phyloP scores from a whole-genome alignment of 2,888 invertebrate genomes.

The Mimumesa dahlbomi region DNA sequence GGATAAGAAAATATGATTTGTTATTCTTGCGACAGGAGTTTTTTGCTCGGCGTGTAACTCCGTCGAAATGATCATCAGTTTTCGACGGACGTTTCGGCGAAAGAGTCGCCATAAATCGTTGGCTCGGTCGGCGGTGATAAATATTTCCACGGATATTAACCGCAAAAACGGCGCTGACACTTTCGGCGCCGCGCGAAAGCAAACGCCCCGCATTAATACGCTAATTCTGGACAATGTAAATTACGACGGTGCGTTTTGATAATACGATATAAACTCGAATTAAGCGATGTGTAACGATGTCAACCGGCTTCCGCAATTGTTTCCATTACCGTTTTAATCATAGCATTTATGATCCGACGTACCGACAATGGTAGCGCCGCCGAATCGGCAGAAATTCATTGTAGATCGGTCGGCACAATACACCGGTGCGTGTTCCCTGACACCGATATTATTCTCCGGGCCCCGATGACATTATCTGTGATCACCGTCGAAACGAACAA shows the following conservation, averaged over 20 bases:
- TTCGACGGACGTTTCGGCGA: neutral
- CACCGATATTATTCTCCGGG: slow-evolving; percentile 53
- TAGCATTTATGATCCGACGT: slow-evolving; percentile 49
- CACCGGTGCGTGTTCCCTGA: slow-evolving; percentile 35
- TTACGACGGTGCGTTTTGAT: slow-evolving; percentile 46
- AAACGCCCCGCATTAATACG: slow-evolving; percentile 14
- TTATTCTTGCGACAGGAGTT: too few species aligned
- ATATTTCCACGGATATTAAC: slow-evolving; percentile 3
- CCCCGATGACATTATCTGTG: slow-evolving; percentile 53
- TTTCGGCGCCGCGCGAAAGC: slow-evolving; percentile 7
- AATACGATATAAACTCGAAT: slow-evolving; percentile 44
- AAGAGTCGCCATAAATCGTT: slow-evolving; percentile 6
- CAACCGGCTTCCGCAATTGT: slow-evolving; percentile 60
- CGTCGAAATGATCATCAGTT: too few species aligned
- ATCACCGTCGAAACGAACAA: slow-evolving; percentile 59
- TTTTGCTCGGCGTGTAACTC: too few species aligned
- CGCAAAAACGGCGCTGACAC: slow-evolving; percentile 5
- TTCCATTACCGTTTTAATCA: slow-evolving; percentile 63
- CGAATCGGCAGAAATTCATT: slow-evolving; percentile 55
- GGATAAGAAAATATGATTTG: too few species aligned
- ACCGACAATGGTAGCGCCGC: slow-evolving; percentile 47
- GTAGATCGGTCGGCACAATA: slow-evolving; percentile 45
- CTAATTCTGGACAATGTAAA: slow-evolving; percentile 33
- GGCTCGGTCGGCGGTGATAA: slow-evolving; percentile 2
- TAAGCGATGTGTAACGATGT: slow-evolving; percentile 57